phyloP scores from a whole-genome alignment of 2,797 vertebrate species.

The Aselliscus stoliczkanus region DNA sequence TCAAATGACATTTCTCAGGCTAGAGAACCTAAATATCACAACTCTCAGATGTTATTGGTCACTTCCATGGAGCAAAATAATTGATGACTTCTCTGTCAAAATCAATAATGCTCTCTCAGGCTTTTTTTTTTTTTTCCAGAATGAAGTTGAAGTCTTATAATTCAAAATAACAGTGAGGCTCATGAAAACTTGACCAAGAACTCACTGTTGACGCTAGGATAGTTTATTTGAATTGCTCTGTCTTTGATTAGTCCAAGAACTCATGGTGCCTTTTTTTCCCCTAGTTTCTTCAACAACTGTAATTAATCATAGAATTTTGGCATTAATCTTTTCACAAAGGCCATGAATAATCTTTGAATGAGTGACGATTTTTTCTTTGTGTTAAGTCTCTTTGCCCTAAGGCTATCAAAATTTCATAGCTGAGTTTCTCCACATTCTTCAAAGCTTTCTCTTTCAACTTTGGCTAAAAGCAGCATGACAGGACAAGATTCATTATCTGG shows the following conservation, averaged over 20 bases:
- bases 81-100: not conserved
- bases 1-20: not conserved
- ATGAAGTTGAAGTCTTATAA: not conserved
- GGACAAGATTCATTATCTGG: slow-evolving; percentile 41
- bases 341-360: slow-evolving; percentile 46
- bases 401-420: slow-evolving; percentile 53
- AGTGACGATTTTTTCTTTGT: slow-evolving; percentile 55
- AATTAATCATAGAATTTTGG: slow-evolving; percentile 69
- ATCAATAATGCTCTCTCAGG: not conserved
- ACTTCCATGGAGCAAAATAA: not conserved
- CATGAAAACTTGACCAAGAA: slow-evolving; percentile 13
- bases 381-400: slow-evolving; percentile 49
- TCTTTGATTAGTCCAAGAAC: slow-evolving; percentile 41
- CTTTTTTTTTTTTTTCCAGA: not conserved
- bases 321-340: slow-evolving; percentile 41
- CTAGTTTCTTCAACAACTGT: slow-evolving; percentile 50
- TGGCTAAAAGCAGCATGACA: slow-evolving; percentile 45
- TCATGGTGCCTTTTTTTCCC: not conserved
- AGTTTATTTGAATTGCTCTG: slow-evolving; percentile 16
- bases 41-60: not conserved
- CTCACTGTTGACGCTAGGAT: not conserved
- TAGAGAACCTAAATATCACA: not conserved
- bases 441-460: slow-evolving; percentile 62
- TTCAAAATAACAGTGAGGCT: not conserved
- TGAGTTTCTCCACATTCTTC: slow-evolving; percentile 54